phyloP scores from a whole-genome alignment of 2,888 invertebrate genomes.

The Mycalesis mineus region DNA sequence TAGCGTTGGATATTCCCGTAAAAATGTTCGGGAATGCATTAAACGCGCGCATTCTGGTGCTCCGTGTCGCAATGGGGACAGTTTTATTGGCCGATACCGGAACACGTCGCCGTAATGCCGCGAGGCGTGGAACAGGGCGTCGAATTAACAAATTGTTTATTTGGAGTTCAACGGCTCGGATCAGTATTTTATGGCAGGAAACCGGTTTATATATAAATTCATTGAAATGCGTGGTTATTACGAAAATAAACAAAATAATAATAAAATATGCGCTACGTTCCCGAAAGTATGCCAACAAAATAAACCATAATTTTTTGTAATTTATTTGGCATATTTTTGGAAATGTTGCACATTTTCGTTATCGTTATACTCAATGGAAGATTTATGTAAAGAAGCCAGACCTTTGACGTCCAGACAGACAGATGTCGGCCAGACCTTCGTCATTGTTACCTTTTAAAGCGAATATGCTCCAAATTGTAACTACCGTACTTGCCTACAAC shows the following conservation, averaged over 20 bases:
- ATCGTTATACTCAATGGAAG: no score
- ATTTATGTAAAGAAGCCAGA: no score
- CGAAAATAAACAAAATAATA: constrained; percentile 1
- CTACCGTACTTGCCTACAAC: no score
- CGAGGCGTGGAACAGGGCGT: constrained; percentile 29
- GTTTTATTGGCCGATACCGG: constrained; percentile 56
- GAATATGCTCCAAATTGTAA: no score
- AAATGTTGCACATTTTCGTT: no score
- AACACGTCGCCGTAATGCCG: constrained; percentile 44
- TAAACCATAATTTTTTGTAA: neutral
- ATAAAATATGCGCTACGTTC: neutral
- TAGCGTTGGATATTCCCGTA: constrained; percentile 45
- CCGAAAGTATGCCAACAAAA: neutral
- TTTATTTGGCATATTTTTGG: neutral
- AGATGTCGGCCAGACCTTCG: no score
- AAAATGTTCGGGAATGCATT: constrained; percentile 44
- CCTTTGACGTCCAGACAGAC: no score
- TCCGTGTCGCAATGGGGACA: constrained; percentile 56
- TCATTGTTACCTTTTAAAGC: no score
- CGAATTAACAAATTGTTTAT: constrained; percentile 27
- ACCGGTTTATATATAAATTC: constrained; percentile 15
- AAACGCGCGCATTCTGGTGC: constrained; percentile 47
- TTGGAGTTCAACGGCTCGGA: constrained; percentile 12
- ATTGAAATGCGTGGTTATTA: constrained; percentile 7
- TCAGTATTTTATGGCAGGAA: constrained; percentile 17